Base-by-base conservation (phyloP, 2,797 vertebrate genomes). In the Enteromius afrohamiltoni region DNA sequence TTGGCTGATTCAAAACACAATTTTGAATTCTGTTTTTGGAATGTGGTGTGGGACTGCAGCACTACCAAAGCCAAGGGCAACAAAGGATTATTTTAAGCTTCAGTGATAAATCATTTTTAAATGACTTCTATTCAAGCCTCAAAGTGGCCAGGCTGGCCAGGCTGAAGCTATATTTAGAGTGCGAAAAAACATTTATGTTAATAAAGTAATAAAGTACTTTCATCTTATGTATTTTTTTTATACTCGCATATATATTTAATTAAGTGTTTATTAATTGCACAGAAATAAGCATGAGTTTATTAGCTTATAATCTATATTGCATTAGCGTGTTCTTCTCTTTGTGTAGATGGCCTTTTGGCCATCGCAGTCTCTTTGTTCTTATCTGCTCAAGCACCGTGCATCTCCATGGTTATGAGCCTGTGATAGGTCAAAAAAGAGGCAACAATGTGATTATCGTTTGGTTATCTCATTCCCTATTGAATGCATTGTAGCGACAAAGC, bases 371-470 rank as follows among this genome's bases (percentile, higher is more conserved):
- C 42, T 65, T 78, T 69, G 19, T 69, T 40, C 74, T 85, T 83
- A 60, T 80, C 85, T 83, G 42, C 47, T 77, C 51, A 58, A 79
- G 71, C 37, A 51, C 45, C 37, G 23, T 65, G 73, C 37, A 83
- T 83, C 79, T 83, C 71, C 77, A 62, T 71, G 73, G 82, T 80
- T 83, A 83, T 80, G 79, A 83, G 64, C 11, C 69, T 21, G 29
- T 68, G 77, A 86, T 80, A 80, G 82, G 74, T 80, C 60, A 80
- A 83, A 85, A 77, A 86, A 79, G 64, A 83, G 37, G 51, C 26
- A 84, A 83, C 77, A 77, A 84, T 80, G 67, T 86, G 78, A 83
- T 86, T 86, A 86, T 83, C 73, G 55, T 73, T 79, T 75, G 74
- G 70, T 80, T 75, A 77, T 86, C 82, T 80, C 82, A 31, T 80